Evolutionary conservation across 2,797 vertebrate species (phyloP).

Genomic region (Nasua narica): DNA sequence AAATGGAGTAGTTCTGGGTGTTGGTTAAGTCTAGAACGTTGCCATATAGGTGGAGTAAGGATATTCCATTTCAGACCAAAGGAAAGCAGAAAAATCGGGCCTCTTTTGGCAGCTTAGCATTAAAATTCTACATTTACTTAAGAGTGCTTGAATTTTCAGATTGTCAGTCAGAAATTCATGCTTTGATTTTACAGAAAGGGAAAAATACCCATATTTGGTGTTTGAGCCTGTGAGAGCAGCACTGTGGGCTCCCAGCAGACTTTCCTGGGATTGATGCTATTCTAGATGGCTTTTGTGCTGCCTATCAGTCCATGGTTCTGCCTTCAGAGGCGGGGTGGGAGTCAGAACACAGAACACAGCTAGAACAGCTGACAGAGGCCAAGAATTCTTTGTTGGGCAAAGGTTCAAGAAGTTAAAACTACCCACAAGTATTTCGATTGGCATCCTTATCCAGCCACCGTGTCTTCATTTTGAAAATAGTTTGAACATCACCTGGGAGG

Average conservation of each 20-base stretch:
- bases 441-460: neutral
- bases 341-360: neutral
- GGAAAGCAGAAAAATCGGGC: neutral
- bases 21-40: neutral
- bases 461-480: neutral
- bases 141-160: neutral
- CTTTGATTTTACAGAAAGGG: neutral
- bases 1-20: neutral
- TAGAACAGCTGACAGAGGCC: neutral
- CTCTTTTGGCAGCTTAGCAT: neutral
- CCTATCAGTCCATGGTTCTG: neutral
- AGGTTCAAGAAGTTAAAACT: neutral
- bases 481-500: neutral
- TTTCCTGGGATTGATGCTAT: neutral
- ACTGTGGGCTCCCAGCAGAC: neutral
- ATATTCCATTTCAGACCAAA: neutral
- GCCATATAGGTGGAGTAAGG: neutral
- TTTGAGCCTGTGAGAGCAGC: neutral
- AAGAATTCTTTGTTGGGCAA: neutral
- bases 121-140: neutral
- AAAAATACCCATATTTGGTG: neutral
- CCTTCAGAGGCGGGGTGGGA: neutral
- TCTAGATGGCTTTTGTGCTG: neutral
- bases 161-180: neutral
- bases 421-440: conserved; percentile 29